Evolutionary conservation across 2,797 vertebrate genomes (phyloP), one percentile per base, ranked within the genome.

Genomic region (Rhincodon typus): DNA sequence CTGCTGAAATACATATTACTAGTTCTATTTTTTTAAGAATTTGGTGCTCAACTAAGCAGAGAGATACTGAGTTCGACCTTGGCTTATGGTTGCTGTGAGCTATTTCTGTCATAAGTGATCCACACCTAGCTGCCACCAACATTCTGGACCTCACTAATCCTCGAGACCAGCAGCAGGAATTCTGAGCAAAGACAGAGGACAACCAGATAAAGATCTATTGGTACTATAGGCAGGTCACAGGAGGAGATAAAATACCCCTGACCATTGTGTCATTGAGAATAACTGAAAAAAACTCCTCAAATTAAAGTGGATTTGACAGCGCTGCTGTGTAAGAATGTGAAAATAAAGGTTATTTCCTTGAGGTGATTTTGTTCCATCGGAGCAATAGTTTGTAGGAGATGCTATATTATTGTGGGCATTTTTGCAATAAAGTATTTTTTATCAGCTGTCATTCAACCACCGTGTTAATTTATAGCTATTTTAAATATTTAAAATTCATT

Each of bases 11-110:
- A 72, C 17, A 3, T 7, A 67, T 27, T 62, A 15, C 53, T 13
- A 25, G 62, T 91, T 21, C 5, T n/a, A n/a, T n/a, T n/a, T 13
- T 62, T 10, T 67, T 42, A 69, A 6, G 1, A 15, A 74, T n/a
- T 53, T 34, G 74, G 72, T 77, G 74, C 19, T 34, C 96, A 96
- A 96, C 96, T 96, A 96, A 97, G 96, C 96, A 97, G 96, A 96
- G 96, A 96, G 96, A 96, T 97, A 96, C 96, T 96, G 96, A 96
- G 96, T 96, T 96, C 96, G 96, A 96, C 96, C 67, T 53, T 70
- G 96, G 97, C 96, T 74, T 72, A 93, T 96, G 57, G 50, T 94
- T 96, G 96, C 96, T 95, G 96, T 82, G 96, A 53, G 6, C 82
- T 95, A n/a, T 95, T 94, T 79, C 96, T 96, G 66, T 95, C 95